Evolutionary conservation across 2,888 invertebrate genomes (phyloP), one percentile per base, ranked within the genome.

Genomic region (Tetrapedia diversipes): DNA sequence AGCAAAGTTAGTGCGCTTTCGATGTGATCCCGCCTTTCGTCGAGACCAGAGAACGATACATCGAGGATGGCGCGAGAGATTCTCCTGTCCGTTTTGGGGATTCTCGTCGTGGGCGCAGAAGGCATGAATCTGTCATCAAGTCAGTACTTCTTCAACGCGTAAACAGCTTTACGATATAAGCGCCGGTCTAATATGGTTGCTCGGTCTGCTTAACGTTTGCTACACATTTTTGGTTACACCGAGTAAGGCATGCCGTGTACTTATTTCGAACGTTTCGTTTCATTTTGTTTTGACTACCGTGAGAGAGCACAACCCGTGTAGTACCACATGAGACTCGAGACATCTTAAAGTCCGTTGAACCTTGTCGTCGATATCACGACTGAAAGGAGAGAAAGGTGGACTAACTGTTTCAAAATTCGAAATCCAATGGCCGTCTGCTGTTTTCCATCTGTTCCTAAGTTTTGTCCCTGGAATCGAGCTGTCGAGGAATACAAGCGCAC

Each of bases 61-160:
- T 84, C 77, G 57, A 79, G 69, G 68, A 79, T 87, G 87, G 83
- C 80, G 82, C 81, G 86, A 77, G 82, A 84, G 81, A 85, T 90
- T 67, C 84, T 89, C 61, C 82, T 86, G 66, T 81, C 86, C 87
- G 84, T 90, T 69, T 80, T 88, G 85, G 89, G 86, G 82, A 85
- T 88, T 78, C 79, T 88, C 77, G 72, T 86, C 69, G 83, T 81
- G 76, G 81, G 79, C 67, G 84, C 86, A 63, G 86, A 89, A 86
- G 90, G 90, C 88, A 84, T 47, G 88, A n/a, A n/a, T n/a, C n/a
- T n/a, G n/a, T n/a, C n/a, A n/a, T n/a, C n/a, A n/a, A n/a, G n/a
- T n/a, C n/a, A 29, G 32, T n/a, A 27, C 54, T 61, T 45, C 47
- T 22, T 39, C 19, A 45, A 51, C 16, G 10, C 16, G n/a, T n/a